Evolutionary conservation across 2,888 invertebrate genomes (phyloP).

Genomic region (Philereme transversata): DNA sequence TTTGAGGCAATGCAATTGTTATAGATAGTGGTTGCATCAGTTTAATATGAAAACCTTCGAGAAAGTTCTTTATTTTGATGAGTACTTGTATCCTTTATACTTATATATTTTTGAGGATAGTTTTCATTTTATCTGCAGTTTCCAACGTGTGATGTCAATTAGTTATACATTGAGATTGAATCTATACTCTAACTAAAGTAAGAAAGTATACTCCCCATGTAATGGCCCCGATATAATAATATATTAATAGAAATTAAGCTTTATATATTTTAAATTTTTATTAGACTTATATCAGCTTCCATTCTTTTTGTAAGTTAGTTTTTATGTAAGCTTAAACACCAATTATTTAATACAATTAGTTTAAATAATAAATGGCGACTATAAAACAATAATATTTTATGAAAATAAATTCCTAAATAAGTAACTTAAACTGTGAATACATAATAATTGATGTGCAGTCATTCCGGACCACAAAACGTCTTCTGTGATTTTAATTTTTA

Average conservation of each 20-base stretch:
- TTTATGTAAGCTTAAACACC: background rate
- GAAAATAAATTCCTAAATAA: no score
- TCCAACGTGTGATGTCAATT: background rate
- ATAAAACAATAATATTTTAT: no score
- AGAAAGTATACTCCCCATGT: slow-evolving; percentile 32
- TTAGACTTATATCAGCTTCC: slow-evolving; percentile 8
- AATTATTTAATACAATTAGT: background rate
- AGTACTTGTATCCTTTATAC: no score
- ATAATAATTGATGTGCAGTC: slow-evolving; percentile 13
- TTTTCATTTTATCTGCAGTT: background rate
- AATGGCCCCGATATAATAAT: slow-evolving; percentile 3
- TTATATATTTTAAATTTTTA: slow-evolving; percentile 7
- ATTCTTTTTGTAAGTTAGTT: background rate
- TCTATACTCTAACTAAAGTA: slow-evolving; percentile 25
- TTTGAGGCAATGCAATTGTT: no score
- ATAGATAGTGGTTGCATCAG: no score
- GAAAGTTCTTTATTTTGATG: no score
- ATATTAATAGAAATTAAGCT: slow-evolving; percentile 3
- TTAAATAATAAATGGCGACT: background rate
- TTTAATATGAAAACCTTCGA: no score
- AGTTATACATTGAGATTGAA: background rate
- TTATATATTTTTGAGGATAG: no score
- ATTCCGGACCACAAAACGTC: slow-evolving; percentile 44
- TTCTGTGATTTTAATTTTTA: slow-evolving; percentile 61
- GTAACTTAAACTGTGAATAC: background rate